Base-by-base conservation (phyloP, 2,888 invertebrate genomes). In the Eumacrocentrus americanus region DNA sequence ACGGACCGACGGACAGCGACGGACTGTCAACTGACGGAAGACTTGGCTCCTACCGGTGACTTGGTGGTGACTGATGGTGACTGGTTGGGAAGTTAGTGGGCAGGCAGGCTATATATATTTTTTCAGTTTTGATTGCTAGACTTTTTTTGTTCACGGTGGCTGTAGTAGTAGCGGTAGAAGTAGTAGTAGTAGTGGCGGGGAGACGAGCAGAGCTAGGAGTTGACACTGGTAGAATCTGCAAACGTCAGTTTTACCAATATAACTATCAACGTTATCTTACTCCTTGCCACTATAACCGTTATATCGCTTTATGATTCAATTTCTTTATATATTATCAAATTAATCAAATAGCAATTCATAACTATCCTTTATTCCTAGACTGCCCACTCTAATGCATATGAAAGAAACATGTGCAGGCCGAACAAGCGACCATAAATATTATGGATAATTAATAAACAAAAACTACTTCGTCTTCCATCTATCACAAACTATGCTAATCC, bases 161-260 rank as follows among this genome's bases (percentile, higher is more conserved):
- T 77, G 79, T 75, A 76, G 78, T 73, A 73, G 75, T 58, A 60
- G 64, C 55, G 64, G 62, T 61, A 63, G 64, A 55, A 64, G 63
- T 64, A 66, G 69, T 65, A 70, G 73, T 71, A 73, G 77, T 77
- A 76, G 73, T 78, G 75, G 76, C 78, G 76, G 79, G 79, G 78
- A 80, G 80, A 78, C 74, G 78, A 79, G 79, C 75, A 79, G 79
- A 80, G 74, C 78, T 79, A 80, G 72, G 75, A 80, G 76, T 75
- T 79, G 80, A 80, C 76, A 77, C 75, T 78, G 79, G 78, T 79
- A 77, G 76, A 78, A 80, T 80, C 80, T 80, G 80, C 76, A 80
- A 80, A 79, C 77, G 79, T 80, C 79, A 80, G 79, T 77, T 79
- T 78, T 77, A 80, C 77, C 73, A 77, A 77, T 80, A 74, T 78